These are phyloP conservation scores for Pycnonotus jocosus DNA, from an alignment of 2,113 vertebrate species.

Conservation along the genomic window DNA sequence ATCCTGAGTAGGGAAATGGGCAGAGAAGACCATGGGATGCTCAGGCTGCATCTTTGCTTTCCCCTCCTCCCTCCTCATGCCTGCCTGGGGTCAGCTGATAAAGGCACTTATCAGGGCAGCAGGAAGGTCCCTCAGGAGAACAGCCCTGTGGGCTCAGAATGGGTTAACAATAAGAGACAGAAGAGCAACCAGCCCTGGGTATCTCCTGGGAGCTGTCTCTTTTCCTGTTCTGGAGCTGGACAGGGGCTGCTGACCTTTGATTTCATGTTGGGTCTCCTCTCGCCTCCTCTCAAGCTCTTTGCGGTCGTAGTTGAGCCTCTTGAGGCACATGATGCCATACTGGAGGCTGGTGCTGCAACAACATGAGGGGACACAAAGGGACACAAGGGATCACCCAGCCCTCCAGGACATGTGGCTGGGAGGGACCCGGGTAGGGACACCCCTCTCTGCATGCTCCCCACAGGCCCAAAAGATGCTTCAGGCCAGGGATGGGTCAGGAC, in stretches of 20 bases:
- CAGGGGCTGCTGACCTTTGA: conserved; percentile 76
- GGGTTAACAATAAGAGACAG: not conserved
- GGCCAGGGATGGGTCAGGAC: not conserved
- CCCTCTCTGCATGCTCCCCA: not conserved
- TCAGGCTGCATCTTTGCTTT: not conserved
- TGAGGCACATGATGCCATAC: conserved; percentile 97
- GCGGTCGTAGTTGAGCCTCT: conserved; percentile 95
- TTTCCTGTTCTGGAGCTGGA: not conserved
- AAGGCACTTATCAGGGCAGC: not conserved
- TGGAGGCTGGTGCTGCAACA: conserved; percentile 89
- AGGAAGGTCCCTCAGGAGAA: not conserved
- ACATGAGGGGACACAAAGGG: not conserved
- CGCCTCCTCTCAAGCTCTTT: conserved; percentile 91
- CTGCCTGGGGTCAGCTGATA: not conserved
- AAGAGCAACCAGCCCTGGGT: not conserved
- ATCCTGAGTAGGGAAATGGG: not conserved
- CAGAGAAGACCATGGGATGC: not conserved
- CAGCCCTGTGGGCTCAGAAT: not conserved
- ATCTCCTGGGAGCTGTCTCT: not conserved
- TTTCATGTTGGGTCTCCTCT: conserved; percentile 90
- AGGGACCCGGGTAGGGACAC: fast-evolving
- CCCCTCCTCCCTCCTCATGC: not conserved
- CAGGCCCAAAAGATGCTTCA: not conserved
- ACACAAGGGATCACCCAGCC: not conserved
- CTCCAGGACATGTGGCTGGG: not conserved